Percentiles rank a stretch among this genome's conserved stretches.
Conservation (phyloP, 2,797 vertebrate species). For the Neosilurus mollespiculum region DNA sequence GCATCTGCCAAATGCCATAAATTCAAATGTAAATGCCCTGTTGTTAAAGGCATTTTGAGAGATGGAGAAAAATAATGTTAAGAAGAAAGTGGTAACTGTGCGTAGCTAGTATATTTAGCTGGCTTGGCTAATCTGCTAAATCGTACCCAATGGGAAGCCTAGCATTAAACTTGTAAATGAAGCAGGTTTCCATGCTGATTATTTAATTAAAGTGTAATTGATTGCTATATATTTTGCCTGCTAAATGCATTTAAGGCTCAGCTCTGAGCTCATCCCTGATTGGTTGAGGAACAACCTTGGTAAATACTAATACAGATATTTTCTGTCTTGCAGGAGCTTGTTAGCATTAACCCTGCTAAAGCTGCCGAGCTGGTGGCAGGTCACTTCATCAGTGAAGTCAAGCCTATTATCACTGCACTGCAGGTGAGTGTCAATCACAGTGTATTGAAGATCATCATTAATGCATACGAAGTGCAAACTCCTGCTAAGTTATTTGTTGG, state of each 20-base stretch:
- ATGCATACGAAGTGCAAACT: background rate
- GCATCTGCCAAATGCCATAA: no score
- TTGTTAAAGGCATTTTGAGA: background rate
- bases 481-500: background rate
- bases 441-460: background rate
- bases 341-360: slow-evolving; percentile 82
- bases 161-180: background rate
- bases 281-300: background rate
- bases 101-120: background rate
- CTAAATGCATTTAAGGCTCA: background rate
- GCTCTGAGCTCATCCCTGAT: background rate
- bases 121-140: background rate
- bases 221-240: background rate
- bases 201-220: no score
- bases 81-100: background rate
- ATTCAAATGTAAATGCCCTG: background rate
- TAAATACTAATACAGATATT: background rate
- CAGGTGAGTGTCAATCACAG: slow-evolving; percentile 70
- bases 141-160: background rate
- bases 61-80: background rate
- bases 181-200: background rate
- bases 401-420: slow-evolving; percentile 79
- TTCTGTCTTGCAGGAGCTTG: slow-evolving; percentile 77
- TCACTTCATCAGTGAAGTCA: slow-evolving; percentile 82
- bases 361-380: slow-evolving; percentile 85